A percentile compares a stretch with the other conserved stretches of the same genome.
phyloP scores from a whole-genome alignment of 2,888 invertebrate genomes.

The Piscicola geometra region DNA sequence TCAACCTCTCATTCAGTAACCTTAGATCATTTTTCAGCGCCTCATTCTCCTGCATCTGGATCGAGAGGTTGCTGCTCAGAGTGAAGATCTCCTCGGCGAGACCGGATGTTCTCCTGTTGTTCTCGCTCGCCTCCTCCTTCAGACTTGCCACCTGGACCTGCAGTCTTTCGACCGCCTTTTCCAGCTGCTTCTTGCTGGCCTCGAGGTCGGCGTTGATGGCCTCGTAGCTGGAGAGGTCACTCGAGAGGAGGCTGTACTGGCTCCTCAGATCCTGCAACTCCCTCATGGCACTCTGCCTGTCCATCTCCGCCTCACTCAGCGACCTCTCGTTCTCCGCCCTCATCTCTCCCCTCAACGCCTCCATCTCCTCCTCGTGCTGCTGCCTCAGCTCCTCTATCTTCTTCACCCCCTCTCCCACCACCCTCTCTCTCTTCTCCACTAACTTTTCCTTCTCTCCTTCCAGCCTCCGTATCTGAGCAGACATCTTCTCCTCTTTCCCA shows the following conservation, averaged over 20 bases:
- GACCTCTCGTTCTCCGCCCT: background rate
- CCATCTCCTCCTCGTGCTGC: background rate
- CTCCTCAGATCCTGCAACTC: conserved; percentile 9
- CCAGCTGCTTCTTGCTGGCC: conserved; percentile 20
- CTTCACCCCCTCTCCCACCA: background rate
- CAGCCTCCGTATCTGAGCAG: background rate
- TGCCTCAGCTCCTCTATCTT: background rate
- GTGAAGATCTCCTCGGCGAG: conserved; percentile 13
- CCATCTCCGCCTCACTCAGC: background rate
- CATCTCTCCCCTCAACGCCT: background rate
- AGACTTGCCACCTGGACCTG: background rate
- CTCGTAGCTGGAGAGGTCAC: conserved; percentile 35
- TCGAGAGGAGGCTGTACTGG: conserved; percentile 36
- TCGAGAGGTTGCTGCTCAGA: background rate
- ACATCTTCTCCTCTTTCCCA: background rate
- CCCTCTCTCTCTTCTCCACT: background rate
- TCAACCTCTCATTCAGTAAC: background rate
- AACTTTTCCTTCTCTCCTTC: background rate
- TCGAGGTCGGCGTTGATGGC: conserved; percentile 31
- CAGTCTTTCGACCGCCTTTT: conserved; percentile 7
- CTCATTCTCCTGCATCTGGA: conserved; percentile 3
- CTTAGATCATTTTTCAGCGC: background rate
- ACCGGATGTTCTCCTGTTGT: background rate
- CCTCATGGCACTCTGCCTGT: background rate
- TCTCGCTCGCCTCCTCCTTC: background rate